phyloP scores from a whole-genome alignment of 2,113 vertebrate genomes.

The Scalopus aquaticus region DNA sequence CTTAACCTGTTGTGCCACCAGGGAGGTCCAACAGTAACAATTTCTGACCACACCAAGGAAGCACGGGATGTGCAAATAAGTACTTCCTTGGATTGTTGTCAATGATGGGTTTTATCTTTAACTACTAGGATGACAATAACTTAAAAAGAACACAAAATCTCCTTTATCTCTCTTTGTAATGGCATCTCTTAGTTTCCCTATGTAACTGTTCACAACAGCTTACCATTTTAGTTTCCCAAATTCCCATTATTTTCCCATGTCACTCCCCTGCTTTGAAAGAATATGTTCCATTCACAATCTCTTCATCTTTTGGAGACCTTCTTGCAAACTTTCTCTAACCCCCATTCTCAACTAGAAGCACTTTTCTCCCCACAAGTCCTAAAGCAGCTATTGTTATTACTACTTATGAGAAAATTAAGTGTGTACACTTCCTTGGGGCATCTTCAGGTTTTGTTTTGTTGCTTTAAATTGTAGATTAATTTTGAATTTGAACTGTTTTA shows the following conservation, averaged over 20 bases:
- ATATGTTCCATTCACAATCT: not conserved
- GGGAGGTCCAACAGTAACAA: not conserved
- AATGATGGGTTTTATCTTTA: not conserved
- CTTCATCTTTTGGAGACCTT: not conserved
- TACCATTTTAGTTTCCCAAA: not conserved
- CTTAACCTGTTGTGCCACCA: no score
- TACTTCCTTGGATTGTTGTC: not conserved
- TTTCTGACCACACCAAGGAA: not conserved
- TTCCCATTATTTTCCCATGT: not conserved
- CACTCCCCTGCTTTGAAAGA: not conserved
- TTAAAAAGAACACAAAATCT: not conserved
- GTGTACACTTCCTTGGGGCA: not conserved
- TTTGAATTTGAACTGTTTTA: conserved; percentile 14
- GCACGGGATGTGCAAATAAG: not conserved
- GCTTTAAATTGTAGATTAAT: not conserved
- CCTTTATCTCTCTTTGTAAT: not conserved
- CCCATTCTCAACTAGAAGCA: not conserved
- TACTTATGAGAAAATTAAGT: not conserved
- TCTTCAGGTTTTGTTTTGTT: not conserved
- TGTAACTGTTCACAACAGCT: not conserved
- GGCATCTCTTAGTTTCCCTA: not conserved
- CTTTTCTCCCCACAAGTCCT: not conserved
- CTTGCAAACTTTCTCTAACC: not conserved
- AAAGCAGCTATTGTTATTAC: not conserved
- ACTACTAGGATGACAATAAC: no score